Base-by-base conservation (phyloP, 2,888 invertebrate genomes). In the Idaea dimidiata region DNA sequence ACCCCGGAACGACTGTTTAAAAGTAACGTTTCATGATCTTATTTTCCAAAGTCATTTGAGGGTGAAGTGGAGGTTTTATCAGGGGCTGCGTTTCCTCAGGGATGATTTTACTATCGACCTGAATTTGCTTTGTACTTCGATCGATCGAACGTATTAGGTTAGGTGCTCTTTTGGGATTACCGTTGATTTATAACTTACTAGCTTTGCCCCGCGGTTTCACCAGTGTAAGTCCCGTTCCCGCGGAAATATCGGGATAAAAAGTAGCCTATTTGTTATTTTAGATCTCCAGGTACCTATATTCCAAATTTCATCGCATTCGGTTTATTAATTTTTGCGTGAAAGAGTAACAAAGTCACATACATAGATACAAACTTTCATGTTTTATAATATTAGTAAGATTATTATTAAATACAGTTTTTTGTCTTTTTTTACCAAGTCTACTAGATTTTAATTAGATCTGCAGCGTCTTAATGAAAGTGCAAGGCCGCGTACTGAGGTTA, bases 401-500 rank as follows among this genome's bases (percentile, higher is more conserved):
- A n/a, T n/a, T n/a, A n/a, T n/a, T n/a, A n/a, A n/a, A n/a, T n/a
- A n/a, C n/a, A n/a, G n/a, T n/a, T n/a, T n/a, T n/a, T n/a, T n/a
- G n/a, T n/a, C n/a, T n/a, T n/a, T n/a, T n/a, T n/a, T n/a, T n/a
- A n/a, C n/a, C n/a, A 17, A 17, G 17, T 56, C 18, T 56, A 17
- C 18, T 43, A 5, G 58, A 60, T 59, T 58, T 57, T 58, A 58
- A 54, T 33, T 61, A 64, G 54, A 58, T 61, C 59, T 31, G 60
- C 31, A 43, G 65, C 32, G 55, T 61, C 67, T 71, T 70, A 68
- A 69, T 75, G 59, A 69, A 62, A 62, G 63, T 64, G 62, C 70
- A 70, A 79, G 72, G 76, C 68, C 69, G 66, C 69, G 66, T 61
- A 55, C 60, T 72, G 60, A 76, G 71, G 71, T 67, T 65, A 65